Base-by-base conservation (phyloP, 2,797 vertebrate genomes). In the Smutsia temminckii region DNA sequence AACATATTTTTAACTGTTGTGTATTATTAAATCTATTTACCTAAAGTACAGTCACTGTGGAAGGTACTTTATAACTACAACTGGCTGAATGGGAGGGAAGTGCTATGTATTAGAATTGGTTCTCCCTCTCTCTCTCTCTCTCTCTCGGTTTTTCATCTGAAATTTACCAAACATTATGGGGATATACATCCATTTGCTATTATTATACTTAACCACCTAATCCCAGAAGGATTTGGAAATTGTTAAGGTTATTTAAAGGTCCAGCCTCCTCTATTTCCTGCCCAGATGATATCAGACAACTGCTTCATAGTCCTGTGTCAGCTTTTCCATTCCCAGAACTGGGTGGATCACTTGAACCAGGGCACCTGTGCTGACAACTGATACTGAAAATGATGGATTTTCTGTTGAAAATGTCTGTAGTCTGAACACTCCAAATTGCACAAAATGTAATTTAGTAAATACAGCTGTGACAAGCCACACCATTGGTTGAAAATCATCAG, bases 261-360 rank as follows among this genome's bases (percentile, higher is more conserved):
- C 66, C 93, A 96, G 72, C 66, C 89, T 96, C 97, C 93, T 97
- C 95, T 88, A 53, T 98, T 98, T 98, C 98, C 98, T 98, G 98
- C 89, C 91, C 85, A 25, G 97, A 97, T 97, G 74, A 87, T 98
- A 98, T 97, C 96, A 97, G 66, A 72, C 81, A 5, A 0, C 83
- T 71, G 95, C 83, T 97, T 86, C 51, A 0, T 61, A 66, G 2
- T 4, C 81, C 93, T 17, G 0, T 86, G 93, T 98, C 98, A 98
- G 96, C 93, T 97, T 98, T 98, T 98, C 98, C 98, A 97, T 98
- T 98, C 97, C 98, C 97, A 97, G 87, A 37, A 29, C 91, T 97
- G 97, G 98, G 97, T 96, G 98, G 3, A 64, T 89, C 84, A 23
- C 94, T 97, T 92, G 94, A 97, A 96, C 91, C 0, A 1, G 46